Conservation (phyloP, 2,888 invertebrate genomes). For the Eudasyphora cyanicolor region DNA sequence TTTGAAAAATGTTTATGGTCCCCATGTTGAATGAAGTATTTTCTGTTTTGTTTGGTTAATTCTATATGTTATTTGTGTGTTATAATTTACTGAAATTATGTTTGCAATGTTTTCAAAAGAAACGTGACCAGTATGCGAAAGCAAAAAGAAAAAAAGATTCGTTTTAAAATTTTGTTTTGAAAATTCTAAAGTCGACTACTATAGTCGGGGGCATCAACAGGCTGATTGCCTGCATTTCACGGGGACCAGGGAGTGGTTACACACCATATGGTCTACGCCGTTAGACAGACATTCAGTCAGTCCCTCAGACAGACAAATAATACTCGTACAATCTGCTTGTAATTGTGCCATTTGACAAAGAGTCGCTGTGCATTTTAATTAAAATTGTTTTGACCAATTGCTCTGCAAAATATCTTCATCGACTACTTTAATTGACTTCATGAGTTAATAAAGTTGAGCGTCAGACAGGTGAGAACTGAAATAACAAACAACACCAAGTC, state of each 20-base stretch:
- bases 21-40: not conserved
- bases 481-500: not conserved
- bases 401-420: slow-evolving; percentile 56
- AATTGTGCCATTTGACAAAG: slow-evolving; percentile 58
- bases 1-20: slow-evolving; percentile 19
- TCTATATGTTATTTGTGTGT: not conserved
- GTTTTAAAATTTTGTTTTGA: slow-evolving; percentile 6
- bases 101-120: slow-evolving; percentile 52
- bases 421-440: slow-evolving; percentile 41
- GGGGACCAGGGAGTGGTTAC: not conserved
- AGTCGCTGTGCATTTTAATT: slow-evolving; percentile 63
- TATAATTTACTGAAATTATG: slow-evolving; percentile 55
- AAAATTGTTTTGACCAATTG: not conserved
- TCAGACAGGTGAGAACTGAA: slow-evolving; percentile 56
- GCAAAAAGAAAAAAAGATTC: too few species aligned
- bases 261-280: not conserved
- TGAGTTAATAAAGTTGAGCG: slow-evolving; percentile 45
- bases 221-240: not conserved
- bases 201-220: not conserved
- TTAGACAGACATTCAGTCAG: not conserved
- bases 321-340: slow-evolving; percentile 51
- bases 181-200: not conserved
- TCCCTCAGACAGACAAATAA: not conserved
- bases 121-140: slow-evolving; percentile 54
- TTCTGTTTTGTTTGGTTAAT: slow-evolving; percentile 35